Base-by-base conservation (phyloP, 2,888 invertebrate genomes). In the Allacma fusca region DNA sequence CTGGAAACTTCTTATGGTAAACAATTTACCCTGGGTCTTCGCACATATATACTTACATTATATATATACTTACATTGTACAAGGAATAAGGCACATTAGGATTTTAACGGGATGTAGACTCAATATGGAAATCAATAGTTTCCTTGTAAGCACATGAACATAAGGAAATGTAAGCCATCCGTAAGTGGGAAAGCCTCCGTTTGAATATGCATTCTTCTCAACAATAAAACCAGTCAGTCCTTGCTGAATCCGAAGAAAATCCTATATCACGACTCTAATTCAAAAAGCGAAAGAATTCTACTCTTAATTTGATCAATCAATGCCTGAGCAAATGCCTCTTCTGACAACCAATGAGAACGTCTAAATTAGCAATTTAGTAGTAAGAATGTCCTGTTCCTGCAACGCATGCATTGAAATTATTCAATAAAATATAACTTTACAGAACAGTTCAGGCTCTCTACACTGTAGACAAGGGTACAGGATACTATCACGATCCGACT, bases 291-390 rank as follows among this genome's bases (percentile, higher is more conserved):
- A 64, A 28, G 26, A 40, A 65, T 64, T 62, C 59, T 43, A 74
- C 19, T 71, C 43, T 64, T 77, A 64, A 77, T 34, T 59, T 68
- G 77, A 72, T 72, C 72, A 62, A 77, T 72, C 70, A 64, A 77
- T 71, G 71, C 72, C 50, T 62, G 67, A 77, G 76, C 76, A 78
- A 78, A 78, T 78, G 78, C 73, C 64, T 76, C 67, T 28, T 44
- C 68, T 74, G 77, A 69, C 74, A 70, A 34, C 13, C 69, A 57
- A 72, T 72, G 67, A 64, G 59, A 73, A 77, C 68, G 62, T 65
- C 28, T 69, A 75, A 78, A 75, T 78, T 78, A 57, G 43, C 64
- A 64, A 59, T 62, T 67, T 44, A 74, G 26, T 16, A 40, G 62
- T 59, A 71, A 76, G 72, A 72, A 50, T 73, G 40, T 34, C 40